phyloP scores from a whole-genome alignment of 1,140 invertebrate genomes.

The Nymphalis io region DNA sequence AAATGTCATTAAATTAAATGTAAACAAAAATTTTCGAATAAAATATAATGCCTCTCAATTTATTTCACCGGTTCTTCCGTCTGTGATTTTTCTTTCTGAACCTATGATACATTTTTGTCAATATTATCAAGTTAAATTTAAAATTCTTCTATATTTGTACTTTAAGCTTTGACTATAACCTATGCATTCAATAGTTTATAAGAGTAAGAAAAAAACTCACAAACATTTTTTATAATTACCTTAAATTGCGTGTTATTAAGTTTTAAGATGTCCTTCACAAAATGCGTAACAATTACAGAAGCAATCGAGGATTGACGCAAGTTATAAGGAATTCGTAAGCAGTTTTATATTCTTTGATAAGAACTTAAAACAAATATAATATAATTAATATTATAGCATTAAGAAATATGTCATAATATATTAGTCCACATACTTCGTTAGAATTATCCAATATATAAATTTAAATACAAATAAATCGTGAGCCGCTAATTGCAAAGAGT shows the following conservation, averaged over 20 bases:
- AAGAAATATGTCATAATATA: neutral
- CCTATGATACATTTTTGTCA: no score
- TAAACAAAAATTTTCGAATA: no score
- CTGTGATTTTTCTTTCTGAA: no score
- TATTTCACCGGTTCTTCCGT: no score
- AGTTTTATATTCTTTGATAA: neutral
- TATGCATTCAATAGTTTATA: no score
- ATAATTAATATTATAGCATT: no score
- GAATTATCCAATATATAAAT: neutral
- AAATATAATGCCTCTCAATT: no score
- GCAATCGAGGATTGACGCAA: neutral
- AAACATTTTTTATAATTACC: neutral
- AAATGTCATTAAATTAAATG: no score
- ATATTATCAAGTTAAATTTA: no score
- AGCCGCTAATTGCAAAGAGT: constrained; percentile 7
- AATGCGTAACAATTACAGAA: constrained; percentile 4
- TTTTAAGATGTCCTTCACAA: neutral
- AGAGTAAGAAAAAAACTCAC: neutral
- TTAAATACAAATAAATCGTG: constrained; percentile 5
- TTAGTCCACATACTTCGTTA: neutral
- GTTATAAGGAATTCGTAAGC: neutral
- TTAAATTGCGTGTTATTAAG: neutral
- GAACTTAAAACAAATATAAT: neutral
- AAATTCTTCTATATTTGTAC: no score
- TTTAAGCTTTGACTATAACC: no score